Evolutionary conservation across 2,888 invertebrate species (phyloP), one percentile per base, ranked within the genome.

Genomic region (Rutpela maculata): DNA sequence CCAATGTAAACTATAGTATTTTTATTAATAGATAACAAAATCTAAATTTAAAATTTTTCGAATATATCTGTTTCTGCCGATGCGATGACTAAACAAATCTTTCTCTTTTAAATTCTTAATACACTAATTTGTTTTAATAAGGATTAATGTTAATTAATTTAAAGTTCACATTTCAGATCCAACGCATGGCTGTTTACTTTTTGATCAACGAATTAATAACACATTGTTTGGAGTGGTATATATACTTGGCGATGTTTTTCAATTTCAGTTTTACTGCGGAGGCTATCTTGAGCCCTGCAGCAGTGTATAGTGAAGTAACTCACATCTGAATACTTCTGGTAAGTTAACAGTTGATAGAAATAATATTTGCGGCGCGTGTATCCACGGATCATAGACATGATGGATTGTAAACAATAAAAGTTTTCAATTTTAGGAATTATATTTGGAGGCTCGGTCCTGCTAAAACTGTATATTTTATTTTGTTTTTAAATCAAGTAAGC

Each of bases 251-350:
- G 83, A 86, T 85, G 86, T 83, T 86, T 84, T 84, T 82, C 82
- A 78, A 84, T 84, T 82, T 83, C 83, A 87, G 86, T 87, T 83
- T 81, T 81, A 84, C 87, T 87, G 87, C 86, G 85, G 87, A 86
- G 87, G 87, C 86, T 84, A 86, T 85, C 83, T 71, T 78, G 84
- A 83, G 87, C 87, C 87, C 87, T 86, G 87, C 87, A 86, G 87
- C 82, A 81, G 86, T 85, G 86, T 83, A 75, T 10, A 11, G 19
- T 43, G 22, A 66, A 63, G 26, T 81, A 78, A 80, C 70, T 75
- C 79, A 83, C 84, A 84, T 85, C 87, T 87, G 86, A 86, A 83
- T 80, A 85, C 85, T 84, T 82, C 83, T 81, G 86, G 87, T 87
- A 82, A 84, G 84, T 82, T 50, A 18, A 43, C 56, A 15, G 18